A percentile compares a stretch with the other conserved stretches of the same genome.
Conservation (phyloP, 37 sponge, comb jelly and placozoan genomes). For the Spongilla lacustris region DNA sequence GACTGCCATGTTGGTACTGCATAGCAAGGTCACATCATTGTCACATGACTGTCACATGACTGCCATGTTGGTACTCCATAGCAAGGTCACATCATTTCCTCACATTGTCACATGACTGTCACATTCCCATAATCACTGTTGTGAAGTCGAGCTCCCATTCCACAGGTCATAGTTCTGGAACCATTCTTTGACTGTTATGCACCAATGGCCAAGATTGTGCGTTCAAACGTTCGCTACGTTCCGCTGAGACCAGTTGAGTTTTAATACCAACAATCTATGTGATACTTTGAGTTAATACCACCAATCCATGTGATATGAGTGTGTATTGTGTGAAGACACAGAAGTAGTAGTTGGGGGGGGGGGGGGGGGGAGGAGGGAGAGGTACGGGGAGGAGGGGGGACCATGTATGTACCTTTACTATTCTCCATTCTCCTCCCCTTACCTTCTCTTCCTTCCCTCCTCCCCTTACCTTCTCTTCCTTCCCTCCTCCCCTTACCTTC, state of each 20-base stretch:
- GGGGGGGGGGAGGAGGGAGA: too few relatives aligned
- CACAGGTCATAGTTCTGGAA: constrained; percentile 92
- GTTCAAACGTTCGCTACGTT: constrained; percentile 74
- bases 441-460: too few relatives aligned
- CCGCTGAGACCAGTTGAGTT: constrained; percentile 78
- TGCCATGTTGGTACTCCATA: not conserved
- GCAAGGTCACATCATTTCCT: not conserved
- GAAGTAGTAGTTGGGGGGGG: too few relatives aligned
- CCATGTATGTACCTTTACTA: too few relatives aligned
- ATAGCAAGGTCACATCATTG: not conserved
- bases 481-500: too few relatives aligned
- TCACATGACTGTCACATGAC: not conserved
- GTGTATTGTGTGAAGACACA: too few relatives aligned
- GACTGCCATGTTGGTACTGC: not conserved
- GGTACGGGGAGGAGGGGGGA: too few relatives aligned
- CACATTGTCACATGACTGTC: not conserved
- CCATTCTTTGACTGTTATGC: constrained; percentile 97
- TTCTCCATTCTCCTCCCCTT: too few relatives aligned
- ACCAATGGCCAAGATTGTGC: constrained; percentile 78
- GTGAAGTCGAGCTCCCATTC: not conserved
- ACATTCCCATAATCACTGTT: not conserved
- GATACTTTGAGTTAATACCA: not conserved
- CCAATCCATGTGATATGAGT: not conserved
- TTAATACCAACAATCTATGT: too few relatives aligned
- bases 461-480: not conserved